A percentile compares a stretch with the other conserved stretches of the same genome.
Evolutionary conservation across 2,888 invertebrate species (phyloP).

Genomic region (Magallana nippona): DNA sequence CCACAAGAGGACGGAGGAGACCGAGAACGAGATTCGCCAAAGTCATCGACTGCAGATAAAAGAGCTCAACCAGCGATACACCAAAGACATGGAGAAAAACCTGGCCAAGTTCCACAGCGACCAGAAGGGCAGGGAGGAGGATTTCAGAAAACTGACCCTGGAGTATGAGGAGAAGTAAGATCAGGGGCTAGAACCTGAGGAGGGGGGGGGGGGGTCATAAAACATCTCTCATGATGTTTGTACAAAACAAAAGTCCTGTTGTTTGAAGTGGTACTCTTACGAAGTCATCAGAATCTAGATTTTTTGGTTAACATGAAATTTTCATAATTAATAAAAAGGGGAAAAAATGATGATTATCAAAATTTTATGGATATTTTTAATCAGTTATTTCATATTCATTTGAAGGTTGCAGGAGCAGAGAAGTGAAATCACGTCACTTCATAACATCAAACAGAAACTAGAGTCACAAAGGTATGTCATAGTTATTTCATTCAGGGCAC

Average conservation of each 20-base stretch:
- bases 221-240: neutral
- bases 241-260: neutral
- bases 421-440: constrained; percentile 67
- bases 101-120: constrained; percentile 67
- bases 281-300: neutral
- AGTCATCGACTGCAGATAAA: constrained; percentile 68
- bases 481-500: too few relatives aligned
- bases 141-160: constrained; percentile 64
- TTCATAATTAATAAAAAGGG: too few relatives aligned
- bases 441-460: constrained; percentile 70
- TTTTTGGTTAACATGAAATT: too few relatives aligned
- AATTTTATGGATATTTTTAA: too few relatives aligned
- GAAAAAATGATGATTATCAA: too few relatives aligned
- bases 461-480: constrained; percentile 70
- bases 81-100: constrained; percentile 67
- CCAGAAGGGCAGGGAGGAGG: constrained; percentile 66
- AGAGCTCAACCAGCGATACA: constrained; percentile 70
- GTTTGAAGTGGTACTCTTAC: neutral
- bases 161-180: constrained; percentile 68
- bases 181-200: neutral
- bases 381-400: constrained; percentile 3
- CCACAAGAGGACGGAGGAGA: constrained; percentile 62
- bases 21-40: constrained; percentile 64
- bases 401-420: constrained; percentile 68
- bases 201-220: neutral